Evolutionary conservation across 2,888 invertebrate genomes (phyloP).

Genomic region (Ophion ventricosus): DNA sequence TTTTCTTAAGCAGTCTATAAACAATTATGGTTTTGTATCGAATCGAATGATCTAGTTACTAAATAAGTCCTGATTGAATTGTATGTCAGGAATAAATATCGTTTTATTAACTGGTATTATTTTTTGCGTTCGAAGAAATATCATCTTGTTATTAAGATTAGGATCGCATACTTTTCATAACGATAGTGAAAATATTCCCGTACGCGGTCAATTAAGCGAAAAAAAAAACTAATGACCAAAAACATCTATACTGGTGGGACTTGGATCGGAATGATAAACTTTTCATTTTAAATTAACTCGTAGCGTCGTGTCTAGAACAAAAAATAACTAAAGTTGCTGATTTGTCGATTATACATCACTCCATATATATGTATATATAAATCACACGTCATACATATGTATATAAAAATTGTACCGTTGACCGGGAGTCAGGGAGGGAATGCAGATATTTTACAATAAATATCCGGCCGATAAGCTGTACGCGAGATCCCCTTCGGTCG

Average conservation of each 20-base stretch:
- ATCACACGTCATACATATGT: constrained; percentile 21
- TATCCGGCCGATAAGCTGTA: constrained; percentile 79
- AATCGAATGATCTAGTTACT: background rate
- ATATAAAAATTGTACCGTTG: constrained; percentile 44
- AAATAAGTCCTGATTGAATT: background rate
- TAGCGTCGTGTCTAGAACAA: constrained; percentile 64
- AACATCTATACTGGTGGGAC: background rate
- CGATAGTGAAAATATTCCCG: background rate
- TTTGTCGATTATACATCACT: constrained; percentile 38
- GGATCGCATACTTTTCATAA: too few relatives aligned
- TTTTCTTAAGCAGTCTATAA: too few relatives aligned
- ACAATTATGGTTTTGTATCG: background rate
- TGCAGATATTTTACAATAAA: constrained; percentile 80
- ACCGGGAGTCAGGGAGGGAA: constrained; percentile 66
- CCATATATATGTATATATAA: constrained; percentile 24
- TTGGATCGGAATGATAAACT: background rate
- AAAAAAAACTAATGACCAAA: background rate
- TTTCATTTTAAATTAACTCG: constrained; percentile 59
- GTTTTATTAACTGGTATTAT: background rate
- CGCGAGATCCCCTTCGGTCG: constrained; percentile 70
- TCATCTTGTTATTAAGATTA: background rate
- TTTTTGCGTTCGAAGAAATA: background rate
- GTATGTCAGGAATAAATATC: background rate
- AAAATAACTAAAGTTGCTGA: constrained; percentile 62
- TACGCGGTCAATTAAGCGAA: background rate